Evolutionary conservation across 2,113 vertebrate species (phyloP).

Genomic region (Dromaius novaehollandiae): DNA sequence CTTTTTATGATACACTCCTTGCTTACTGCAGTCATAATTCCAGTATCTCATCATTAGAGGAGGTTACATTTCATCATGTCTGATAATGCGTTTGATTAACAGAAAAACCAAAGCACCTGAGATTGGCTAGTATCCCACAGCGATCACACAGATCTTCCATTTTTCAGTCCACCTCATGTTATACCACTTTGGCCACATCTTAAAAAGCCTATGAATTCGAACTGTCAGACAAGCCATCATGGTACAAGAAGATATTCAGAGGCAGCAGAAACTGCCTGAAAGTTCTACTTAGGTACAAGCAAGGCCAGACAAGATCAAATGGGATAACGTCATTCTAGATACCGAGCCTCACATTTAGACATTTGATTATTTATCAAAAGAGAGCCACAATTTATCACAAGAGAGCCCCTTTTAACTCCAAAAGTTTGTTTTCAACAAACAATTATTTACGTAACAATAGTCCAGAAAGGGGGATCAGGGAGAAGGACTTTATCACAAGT

Average conservation of each 20-base stretch:
- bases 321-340: neutral
- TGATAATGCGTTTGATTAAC: neutral
- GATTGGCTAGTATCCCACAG: neutral
- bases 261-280: neutral
- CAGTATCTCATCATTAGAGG: neutral
- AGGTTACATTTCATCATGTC: rapidly evolving
- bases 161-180: neutral
- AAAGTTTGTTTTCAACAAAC: neutral
- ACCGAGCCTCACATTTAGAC: neutral
- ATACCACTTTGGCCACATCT: neutral
- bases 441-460: neutral
- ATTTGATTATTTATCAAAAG: neutral
- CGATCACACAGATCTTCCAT: neutral
- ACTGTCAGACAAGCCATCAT: neutral
- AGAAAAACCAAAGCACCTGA: neutral
- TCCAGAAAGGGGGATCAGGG: neutral
- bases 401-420: neutral
- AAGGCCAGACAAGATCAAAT: neutral
- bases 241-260: rapidly evolving
- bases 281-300: neutral
- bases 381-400: too few relatives aligned
- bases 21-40: neutral
- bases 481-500: neutral
- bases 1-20: neutral
- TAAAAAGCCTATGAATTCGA: neutral